Percentiles rank a stretch among this genome's conserved stretches.
These are phyloP conservation scores for Achlya flavicornis DNA, from an alignment of 2,888 invertebrate species.

Conservation along the genomic window DNA sequence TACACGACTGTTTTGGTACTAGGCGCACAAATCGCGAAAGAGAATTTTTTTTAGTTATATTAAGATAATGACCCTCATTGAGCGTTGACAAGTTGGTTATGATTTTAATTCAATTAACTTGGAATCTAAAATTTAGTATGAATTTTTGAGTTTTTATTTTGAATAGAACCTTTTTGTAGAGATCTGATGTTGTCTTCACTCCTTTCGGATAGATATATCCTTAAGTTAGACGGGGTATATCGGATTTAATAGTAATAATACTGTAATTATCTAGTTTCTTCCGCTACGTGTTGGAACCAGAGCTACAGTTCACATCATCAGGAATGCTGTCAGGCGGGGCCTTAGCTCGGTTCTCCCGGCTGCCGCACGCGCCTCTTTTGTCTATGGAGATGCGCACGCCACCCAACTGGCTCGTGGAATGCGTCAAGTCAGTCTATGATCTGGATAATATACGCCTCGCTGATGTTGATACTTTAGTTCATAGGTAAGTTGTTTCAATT, in stretches of 20 bases:
- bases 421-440: constrained; percentile 96
- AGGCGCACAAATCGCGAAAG: too few species aligned
- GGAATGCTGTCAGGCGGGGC: constrained; percentile 90
- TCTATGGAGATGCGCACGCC: constrained; percentile 92
- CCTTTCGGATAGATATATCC: too few species aligned
- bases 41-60: too few species aligned
- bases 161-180: too few species aligned
- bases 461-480: constrained; percentile 94
- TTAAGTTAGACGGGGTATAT: too few species aligned
- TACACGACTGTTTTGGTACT: too few species aligned
- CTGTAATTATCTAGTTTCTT: constrained; percentile 88
- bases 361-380: constrained; percentile 95
- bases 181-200: too few species aligned
- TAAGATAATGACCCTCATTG: too few species aligned
- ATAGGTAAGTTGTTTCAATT: constrained; percentile 82
- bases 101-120: too few species aligned
- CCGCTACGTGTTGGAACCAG: constrained; percentile 96
- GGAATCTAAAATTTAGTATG: too few species aligned
- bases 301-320: constrained; percentile 90
- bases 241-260: background rate
- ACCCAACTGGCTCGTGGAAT: constrained; percentile 98
- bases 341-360: constrained; percentile 92
- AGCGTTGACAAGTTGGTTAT: too few species aligned
- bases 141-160: too few species aligned
- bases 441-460: constrained; percentile 98